Conservation (phyloP, 2,113 vertebrate species). For the Gnathonemus longibarbis region DNA sequence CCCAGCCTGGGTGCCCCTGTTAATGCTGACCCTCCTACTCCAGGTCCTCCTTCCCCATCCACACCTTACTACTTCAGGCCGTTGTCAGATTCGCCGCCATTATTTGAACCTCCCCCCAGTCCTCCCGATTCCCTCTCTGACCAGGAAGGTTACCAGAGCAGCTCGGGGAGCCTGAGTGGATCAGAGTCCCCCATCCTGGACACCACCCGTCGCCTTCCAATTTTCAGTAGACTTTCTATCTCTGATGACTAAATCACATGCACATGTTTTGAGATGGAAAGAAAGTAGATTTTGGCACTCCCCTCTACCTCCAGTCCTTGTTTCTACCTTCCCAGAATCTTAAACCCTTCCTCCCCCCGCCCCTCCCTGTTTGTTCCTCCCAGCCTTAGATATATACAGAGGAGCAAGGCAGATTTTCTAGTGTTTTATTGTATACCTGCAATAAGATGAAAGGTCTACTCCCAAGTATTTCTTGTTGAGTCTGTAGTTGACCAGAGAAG, state of each 20-base stretch:
- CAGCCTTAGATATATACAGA: conserved; percentile 21
- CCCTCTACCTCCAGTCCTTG: conserved; percentile 48
- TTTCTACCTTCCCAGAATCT: conserved; percentile 19
- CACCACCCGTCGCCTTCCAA: conserved; percentile 91
- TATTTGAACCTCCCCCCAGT: conserved; percentile 86
- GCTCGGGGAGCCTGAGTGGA: conserved; percentile 89
- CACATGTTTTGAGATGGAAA: conserved; percentile 37
- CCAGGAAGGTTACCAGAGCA: conserved; percentile 98
- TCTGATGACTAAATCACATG: conserved; percentile 78
- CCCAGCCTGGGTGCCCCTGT: conserved; percentile 74
- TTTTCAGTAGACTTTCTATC: conserved; percentile 99
- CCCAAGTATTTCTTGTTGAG: conserved; percentile 14
- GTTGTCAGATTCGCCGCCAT: conserved; percentile 85
- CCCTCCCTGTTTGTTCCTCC: not conserved
- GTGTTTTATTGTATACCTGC: conserved; percentile 34
- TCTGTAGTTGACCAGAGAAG: not conserved
- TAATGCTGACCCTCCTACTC: conserved; percentile 60
- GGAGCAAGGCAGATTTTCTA: conserved; percentile 40
- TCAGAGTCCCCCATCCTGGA: conserved; percentile 91
- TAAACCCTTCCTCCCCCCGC: conserved; percentile 15
- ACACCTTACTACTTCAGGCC: conserved; percentile 79
- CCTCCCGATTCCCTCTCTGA: conserved; percentile 94
- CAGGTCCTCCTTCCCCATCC: conserved; percentile 68
- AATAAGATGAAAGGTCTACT: conserved; percentile 48
- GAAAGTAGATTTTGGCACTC: conserved; percentile 50